phyloP scores from a whole-genome alignment of 2,888 invertebrate genomes.

The Volucella inanis region DNA sequence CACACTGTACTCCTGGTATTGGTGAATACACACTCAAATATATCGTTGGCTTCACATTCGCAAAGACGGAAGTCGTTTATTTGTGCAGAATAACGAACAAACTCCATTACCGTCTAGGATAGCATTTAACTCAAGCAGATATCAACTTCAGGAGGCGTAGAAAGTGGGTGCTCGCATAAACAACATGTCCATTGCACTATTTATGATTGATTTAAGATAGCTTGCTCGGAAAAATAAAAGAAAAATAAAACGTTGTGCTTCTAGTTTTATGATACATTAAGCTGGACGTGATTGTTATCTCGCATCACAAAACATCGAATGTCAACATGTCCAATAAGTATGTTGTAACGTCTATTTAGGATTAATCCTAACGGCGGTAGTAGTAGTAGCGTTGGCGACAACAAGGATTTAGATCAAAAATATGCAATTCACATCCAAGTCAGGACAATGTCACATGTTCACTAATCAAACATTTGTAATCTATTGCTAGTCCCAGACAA shows the following conservation, averaged over 20 bases:
- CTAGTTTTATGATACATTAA: conserved; percentile 1
- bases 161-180: conserved; percentile 38
- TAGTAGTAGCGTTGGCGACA: not conserved
- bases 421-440: conserved; percentile 22
- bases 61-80: conserved; percentile 71
- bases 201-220: conserved; percentile 67
- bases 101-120: conserved; percentile 52
- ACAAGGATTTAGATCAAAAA: conserved; percentile 8
- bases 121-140: conserved; percentile 28
- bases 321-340: conserved; percentile 40
- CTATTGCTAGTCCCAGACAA: conserved; percentile 14
- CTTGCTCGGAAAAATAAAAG: conserved; percentile 7
- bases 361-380: conserved; percentile 36
- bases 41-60: conserved; percentile 19
- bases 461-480: conserved; percentile 56
- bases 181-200: conserved; percentile 20
- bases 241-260: conserved; percentile 1
- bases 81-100: conserved; percentile 43
- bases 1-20: conserved; percentile 43
- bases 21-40: not conserved
- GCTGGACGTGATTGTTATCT: conserved; percentile 35
- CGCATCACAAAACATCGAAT: conserved; percentile 51
- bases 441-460: conserved; percentile 42
- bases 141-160: conserved; percentile 47
- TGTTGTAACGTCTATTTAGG: conserved; percentile 23